Evolutionary conservation across 2,113 vertebrate species (phyloP).

Genomic region (Lamprologus lemairii): DNA sequence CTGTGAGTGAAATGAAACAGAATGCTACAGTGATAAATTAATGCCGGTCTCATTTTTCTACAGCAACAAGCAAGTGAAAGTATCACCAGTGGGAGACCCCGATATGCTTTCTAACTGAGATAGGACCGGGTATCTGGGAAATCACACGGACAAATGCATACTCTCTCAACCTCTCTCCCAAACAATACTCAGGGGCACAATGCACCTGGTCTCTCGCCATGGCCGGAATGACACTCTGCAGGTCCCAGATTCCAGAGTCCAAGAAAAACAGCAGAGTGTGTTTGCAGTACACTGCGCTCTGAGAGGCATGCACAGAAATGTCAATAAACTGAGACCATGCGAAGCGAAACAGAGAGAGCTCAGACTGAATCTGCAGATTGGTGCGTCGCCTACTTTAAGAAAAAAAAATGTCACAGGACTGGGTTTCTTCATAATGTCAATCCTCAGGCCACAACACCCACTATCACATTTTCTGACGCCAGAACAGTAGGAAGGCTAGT

Average conservation of each 20-base stretch:
- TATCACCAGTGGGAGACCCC: slow-evolving; percentile 1
- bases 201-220: slow-evolving; percentile 48
- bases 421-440: neutral
- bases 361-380: slow-evolving; percentile 20
- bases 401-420: neutral
- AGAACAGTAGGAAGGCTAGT: neutral
- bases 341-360: slow-evolving; percentile 52
- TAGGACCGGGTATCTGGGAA: slow-evolving; percentile 18
- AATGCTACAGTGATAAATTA: slow-evolving; percentile 8
- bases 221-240: slow-evolving; percentile 45
- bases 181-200: slow-evolving; percentile 39
- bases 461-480: neutral
- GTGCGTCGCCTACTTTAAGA: neutral
- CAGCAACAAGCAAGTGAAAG: neutral
- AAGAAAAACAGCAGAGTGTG: slow-evolving; percentile 59
- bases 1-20: slow-evolving; percentile 30
- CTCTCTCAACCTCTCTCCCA: slow-evolving; percentile 9
- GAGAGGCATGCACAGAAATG: slow-evolving; percentile 36
- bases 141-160: slow-evolving; percentile 9
- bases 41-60: neutral
- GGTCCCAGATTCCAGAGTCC: slow-evolving; percentile 39
- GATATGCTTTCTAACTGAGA: neutral
- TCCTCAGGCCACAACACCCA: neutral
- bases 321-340: slow-evolving; percentile 64
- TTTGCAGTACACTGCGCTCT: slow-evolving; percentile 10